Conservation (phyloP, 2,888 invertebrate genomes). For the Stenodera caucasica region DNA sequence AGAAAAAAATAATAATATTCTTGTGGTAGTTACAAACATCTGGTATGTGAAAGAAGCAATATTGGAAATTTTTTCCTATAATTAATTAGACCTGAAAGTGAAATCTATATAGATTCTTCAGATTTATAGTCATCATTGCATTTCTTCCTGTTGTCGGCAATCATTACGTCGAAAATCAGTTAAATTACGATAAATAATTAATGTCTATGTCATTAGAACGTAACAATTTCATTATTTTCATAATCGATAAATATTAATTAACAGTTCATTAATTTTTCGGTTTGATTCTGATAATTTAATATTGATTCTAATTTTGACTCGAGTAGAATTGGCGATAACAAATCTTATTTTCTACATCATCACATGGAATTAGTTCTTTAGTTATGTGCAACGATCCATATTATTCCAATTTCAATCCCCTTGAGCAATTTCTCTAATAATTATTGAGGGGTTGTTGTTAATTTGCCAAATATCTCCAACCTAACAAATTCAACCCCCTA, state of each 20-base stretch:
- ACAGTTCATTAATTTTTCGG: too few relatives aligned
- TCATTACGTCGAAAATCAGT: background rate
- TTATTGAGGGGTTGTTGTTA: conserved; percentile 30
- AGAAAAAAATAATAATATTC: too few relatives aligned
- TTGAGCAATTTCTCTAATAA: conserved; percentile 29
- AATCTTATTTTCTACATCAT: too few relatives aligned
- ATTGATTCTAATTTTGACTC: too few relatives aligned
- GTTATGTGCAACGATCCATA: conserved; percentile 25
- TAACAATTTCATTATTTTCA: too few relatives aligned
- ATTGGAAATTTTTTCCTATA: background rate
- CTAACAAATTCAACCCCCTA: too few relatives aligned
- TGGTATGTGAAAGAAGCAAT: background rate
- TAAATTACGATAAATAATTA: too few relatives aligned
- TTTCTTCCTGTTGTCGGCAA: background rate
- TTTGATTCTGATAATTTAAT: too few relatives aligned
- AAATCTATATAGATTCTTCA: background rate
- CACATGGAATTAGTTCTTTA: conserved; percentile 25
- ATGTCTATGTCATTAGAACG: too few relatives aligned
- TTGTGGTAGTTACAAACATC: background rate
- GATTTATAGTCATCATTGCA: background rate
- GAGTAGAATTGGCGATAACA: too few relatives aligned
- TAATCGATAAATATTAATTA: too few relatives aligned
- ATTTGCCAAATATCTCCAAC: conserved; percentile 28
- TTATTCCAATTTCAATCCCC: conserved; percentile 28
- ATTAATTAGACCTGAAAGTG: conserved; percentile 1